A percentile compares a stretch with the other conserved stretches of the same genome.
phyloP scores from a whole-genome alignment of 2,888 invertebrate genomes.

The Pelosia muscerda region DNA sequence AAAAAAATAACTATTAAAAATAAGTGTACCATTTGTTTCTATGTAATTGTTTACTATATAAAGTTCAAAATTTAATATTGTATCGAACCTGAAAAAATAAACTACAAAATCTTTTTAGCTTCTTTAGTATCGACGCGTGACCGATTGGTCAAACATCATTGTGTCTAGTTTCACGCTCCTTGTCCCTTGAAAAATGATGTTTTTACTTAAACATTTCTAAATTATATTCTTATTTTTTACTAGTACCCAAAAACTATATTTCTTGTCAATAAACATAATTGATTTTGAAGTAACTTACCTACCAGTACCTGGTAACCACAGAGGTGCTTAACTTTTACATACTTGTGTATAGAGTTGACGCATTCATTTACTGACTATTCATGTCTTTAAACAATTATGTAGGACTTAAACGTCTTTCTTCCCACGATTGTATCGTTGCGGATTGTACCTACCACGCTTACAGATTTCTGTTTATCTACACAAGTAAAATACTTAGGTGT shows the following conservation, averaged over 20 bases:
- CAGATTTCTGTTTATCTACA: conserved; percentile 72
- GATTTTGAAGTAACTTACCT: conserved; percentile 33
- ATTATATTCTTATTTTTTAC: conserved; percentile 41
- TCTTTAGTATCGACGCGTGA: conserved; percentile 58
- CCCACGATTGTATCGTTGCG: conserved; percentile 78
- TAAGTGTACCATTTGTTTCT: background rate
- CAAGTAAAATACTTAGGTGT: conserved; percentile 39
- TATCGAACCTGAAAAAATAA: conserved; percentile 50
- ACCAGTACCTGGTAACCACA: conserved; percentile 24
- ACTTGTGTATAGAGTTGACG: conserved; percentile 61
- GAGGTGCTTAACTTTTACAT: conserved; percentile 57
- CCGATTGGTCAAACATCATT: conserved; percentile 68
- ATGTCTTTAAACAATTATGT: conserved; percentile 77
- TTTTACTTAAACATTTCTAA: conserved; percentile 56
- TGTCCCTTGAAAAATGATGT: conserved; percentile 69
- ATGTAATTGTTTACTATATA: background rate
- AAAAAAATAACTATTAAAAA: background rate
- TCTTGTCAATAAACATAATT: conserved; percentile 31
- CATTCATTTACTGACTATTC: conserved; percentile 73
- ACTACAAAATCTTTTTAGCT: conserved; percentile 55
- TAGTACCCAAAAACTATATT: conserved; percentile 30
- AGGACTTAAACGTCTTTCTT: conserved; percentile 75
- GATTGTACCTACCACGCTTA: conserved; percentile 62
- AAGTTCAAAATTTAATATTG: conserved; percentile 37
- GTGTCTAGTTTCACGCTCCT: conserved; percentile 67